Percentiles rank a stretch among this genome's conserved stretches.
phyloP scores from a whole-genome alignment of 2,113 vertebrate genomes.

The Lucifuga dentata region DNA sequence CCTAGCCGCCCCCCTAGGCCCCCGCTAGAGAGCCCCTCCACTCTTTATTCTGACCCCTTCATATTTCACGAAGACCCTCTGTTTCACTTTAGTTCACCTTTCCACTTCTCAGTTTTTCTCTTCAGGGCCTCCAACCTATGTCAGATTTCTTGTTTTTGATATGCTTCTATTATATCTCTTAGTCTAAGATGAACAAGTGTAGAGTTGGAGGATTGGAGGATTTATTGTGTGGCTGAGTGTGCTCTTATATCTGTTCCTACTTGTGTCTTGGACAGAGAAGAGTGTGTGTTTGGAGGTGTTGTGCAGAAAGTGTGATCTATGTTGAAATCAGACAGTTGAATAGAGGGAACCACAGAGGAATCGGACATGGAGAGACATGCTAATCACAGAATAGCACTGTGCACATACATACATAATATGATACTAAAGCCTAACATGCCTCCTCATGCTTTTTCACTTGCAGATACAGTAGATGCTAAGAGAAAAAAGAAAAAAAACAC shows the following conservation, averaged over 20 bases:
- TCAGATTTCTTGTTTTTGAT: slow-evolving; percentile 35
- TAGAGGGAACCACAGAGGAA: slow-evolving; percentile 85
- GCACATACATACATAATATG: slow-evolving; percentile 63
- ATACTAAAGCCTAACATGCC: slow-evolving; percentile 60
- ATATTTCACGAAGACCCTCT: slow-evolving; percentile 83
- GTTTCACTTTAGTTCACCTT: slow-evolving; percentile 77
- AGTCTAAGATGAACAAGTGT: background rate
- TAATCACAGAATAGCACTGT: slow-evolving; percentile 61
- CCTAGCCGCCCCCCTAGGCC: slow-evolving; percentile 76
- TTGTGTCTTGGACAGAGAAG: slow-evolving; percentile 12
- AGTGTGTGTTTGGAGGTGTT: background rate
- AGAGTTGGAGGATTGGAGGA: background rate
- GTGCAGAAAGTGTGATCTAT: slow-evolving; percentile 68
- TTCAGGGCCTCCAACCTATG: slow-evolving; percentile 45
- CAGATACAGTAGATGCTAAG: slow-evolving; percentile 51
- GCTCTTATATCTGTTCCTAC: slow-evolving; percentile 24
- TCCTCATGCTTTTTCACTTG: slow-evolving; percentile 58
- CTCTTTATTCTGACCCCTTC: slow-evolving; percentile 75
- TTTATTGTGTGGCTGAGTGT: slow-evolving; percentile 27
- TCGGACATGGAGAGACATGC: slow-evolving; percentile 73
- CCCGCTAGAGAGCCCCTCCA: slow-evolving; percentile 90
- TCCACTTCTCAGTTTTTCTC: slow-evolving; percentile 41
- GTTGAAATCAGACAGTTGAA: slow-evolving; percentile 83
- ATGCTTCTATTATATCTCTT: slow-evolving; percentile 39
- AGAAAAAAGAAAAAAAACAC: slow-evolving; percentile 46